Evolutionary conservation across 2,113 vertebrate species (phyloP), one percentile per base, ranked within the genome.

Genomic region (Centropristis striata): DNA sequence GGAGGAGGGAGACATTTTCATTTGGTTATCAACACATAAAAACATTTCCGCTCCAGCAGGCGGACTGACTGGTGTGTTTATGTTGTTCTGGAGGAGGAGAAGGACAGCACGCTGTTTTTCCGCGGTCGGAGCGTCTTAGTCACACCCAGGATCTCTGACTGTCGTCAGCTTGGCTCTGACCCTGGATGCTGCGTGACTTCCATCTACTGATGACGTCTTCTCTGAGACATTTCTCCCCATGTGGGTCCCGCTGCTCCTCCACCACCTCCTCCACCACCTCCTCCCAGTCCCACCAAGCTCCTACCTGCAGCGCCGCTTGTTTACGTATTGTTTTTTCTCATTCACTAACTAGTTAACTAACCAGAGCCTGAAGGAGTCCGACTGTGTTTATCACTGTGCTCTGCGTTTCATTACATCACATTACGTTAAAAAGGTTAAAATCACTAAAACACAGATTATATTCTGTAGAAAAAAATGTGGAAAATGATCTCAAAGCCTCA

Each of bases 121-220:
- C 87, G 80, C 71, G 83, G 75, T 55, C 44, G 50, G 73, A 83
- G 77, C 55, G 58, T 86, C 75, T 92, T 90, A 90, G 88, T 92
- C 91, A 91, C 83, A 85, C 78, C 84, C 83, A 83, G 81, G 75
- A 86, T 86, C 83, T 73, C 66, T 74, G 80, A 71, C 83, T 85
- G 78, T 78, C 86, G 59, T 87, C 84, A 88, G 91, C 50, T 90
- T 85, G 89, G 91, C 88, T 85, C 76, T 87, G 85, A 91, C 87
- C 87, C 78, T 84, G 64, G 84, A 68, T 86, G 84, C 87, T 86
- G 87, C 85, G 84, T 91, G 91, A 90, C 87, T 90, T 86, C 50
- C 59, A 84, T 42, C 36, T 76, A 80, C 51, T 36, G 73, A 76
- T 90, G 86, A 92, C 89, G 85, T 90, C 74, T 84, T 72, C 46